These are phyloP conservation scores for Platorchestia sp. DNA, from an alignment of 1,140 invertebrate species.

Conservation along the genomic window DNA sequence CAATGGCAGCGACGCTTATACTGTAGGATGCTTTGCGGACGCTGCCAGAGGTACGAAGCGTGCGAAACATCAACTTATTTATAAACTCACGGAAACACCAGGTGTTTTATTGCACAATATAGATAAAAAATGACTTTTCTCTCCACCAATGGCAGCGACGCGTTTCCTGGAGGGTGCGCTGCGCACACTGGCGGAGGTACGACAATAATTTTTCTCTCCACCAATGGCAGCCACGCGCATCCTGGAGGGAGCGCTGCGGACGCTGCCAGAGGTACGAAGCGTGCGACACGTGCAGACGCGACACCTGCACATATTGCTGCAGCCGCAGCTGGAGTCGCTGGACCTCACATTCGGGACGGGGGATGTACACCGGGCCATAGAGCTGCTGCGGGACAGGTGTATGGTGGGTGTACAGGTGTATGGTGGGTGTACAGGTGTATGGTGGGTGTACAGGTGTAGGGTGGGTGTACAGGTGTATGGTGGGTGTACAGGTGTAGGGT, in stretches of 20 bases:
- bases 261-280: neutral
- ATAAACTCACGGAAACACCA: too few relatives aligned
- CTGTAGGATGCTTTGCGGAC: too few relatives aligned
- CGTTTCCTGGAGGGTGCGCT: neutral
- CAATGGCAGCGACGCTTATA: too few relatives aligned
- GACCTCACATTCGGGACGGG: neutral
- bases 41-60: too few relatives aligned
- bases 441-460: neutral
- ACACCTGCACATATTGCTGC: slow-evolving; percentile 25
- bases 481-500: neutral
- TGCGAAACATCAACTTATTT: slow-evolving; percentile 18
- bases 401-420: neutral
- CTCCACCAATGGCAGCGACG: too few relatives aligned
- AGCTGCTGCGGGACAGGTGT: neutral
- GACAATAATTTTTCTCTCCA: too few relatives aligned
- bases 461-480: neutral
- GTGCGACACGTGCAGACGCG: slow-evolving; percentile 47
- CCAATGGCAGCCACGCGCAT: slow-evolving; percentile 9
- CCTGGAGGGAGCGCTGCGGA: neutral
- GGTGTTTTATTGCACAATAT: too few relatives aligned
- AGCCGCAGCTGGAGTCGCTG: neutral
- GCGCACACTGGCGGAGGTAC: neutral
- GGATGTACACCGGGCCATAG: neutral
- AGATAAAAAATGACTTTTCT: too few relatives aligned
- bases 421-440: neutral